phyloP scores from a whole-genome alignment of 2,797 vertebrate species.

The Rallus crepitans region DNA sequence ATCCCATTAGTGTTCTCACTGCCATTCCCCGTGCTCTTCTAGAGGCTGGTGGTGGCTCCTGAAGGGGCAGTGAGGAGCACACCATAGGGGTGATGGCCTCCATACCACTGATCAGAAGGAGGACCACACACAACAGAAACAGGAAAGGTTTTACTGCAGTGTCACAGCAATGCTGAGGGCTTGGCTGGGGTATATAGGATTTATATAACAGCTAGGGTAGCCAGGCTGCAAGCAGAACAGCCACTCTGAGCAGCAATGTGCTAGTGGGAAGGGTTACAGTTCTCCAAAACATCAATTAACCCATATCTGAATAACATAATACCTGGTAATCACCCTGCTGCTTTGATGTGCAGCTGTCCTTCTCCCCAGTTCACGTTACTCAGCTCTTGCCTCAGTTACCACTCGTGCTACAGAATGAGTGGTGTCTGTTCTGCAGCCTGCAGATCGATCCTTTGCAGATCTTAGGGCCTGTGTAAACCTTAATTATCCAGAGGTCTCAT shows the following conservation, averaged over 20 bases:
- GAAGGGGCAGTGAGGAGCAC: neutral
- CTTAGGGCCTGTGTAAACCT: neutral
- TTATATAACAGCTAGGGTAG: too few species aligned
- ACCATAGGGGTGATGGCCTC: neutral
- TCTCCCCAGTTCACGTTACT: neutral
- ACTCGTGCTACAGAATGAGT: neutral
- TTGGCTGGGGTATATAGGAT: neutral
- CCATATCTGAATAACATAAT: neutral
- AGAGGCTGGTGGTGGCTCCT: neutral
- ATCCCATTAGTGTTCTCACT: neutral
- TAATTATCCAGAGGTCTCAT: neutral
- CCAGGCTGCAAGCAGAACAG: neutral
- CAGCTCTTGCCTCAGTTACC: neutral
- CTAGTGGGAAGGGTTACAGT: neutral
- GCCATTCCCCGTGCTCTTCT: neutral
- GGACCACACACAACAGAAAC: neutral
- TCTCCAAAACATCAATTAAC: neutral
- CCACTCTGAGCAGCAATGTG: neutral
- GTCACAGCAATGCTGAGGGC: neutral
- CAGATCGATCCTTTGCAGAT: neutral
- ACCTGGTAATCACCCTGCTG: neutral
- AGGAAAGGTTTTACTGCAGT: neutral
- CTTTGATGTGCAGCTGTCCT: neutral
- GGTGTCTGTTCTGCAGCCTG: neutral
- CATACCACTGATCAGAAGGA: neutral